Evolutionary conservation across 2,797 vertebrate genomes (phyloP).

Genomic region (Meriones psammophilus): DNA sequence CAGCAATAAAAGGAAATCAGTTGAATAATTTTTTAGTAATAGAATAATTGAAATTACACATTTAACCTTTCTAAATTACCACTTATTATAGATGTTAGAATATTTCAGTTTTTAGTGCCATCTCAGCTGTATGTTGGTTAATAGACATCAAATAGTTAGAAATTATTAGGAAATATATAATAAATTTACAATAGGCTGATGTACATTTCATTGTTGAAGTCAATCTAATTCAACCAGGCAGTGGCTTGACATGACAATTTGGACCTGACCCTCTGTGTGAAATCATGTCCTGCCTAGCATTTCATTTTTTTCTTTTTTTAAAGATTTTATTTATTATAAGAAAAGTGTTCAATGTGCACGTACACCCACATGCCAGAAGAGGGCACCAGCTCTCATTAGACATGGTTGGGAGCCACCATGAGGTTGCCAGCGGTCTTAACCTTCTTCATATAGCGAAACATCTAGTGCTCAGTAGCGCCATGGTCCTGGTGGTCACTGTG

Average conservation of each 20-base stretch:
- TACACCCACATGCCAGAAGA: too few species aligned
- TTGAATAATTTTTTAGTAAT: not conserved
- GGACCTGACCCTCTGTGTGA: too few species aligned
- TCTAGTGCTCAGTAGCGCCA: not conserved
- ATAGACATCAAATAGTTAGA: not conserved
- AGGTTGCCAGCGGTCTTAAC: too few species aligned
- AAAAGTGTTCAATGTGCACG: too few species aligned
- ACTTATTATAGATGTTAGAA: not conserved
- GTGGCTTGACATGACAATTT: not conserved
- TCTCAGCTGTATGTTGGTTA: not conserved
- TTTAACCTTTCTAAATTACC: not conserved
- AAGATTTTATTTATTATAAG: too few species aligned
- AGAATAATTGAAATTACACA: not conserved
- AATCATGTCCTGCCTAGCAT: not conserved
- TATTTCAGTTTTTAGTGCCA: not conserved
- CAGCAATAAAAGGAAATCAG: not conserved
- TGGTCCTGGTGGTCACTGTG: accelerated
- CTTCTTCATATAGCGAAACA: too few species aligned
- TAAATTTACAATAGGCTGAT: not conserved
- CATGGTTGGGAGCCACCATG: too few species aligned
- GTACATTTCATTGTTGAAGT: not conserved
- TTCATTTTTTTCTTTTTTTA: constrained; percentile 19
- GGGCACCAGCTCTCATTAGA: too few species aligned
- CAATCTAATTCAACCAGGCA: not conserved
- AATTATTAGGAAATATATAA: not conserved